phyloP scores from a whole-genome alignment of 2,888 invertebrate species.

The Zonitis immaculata region DNA sequence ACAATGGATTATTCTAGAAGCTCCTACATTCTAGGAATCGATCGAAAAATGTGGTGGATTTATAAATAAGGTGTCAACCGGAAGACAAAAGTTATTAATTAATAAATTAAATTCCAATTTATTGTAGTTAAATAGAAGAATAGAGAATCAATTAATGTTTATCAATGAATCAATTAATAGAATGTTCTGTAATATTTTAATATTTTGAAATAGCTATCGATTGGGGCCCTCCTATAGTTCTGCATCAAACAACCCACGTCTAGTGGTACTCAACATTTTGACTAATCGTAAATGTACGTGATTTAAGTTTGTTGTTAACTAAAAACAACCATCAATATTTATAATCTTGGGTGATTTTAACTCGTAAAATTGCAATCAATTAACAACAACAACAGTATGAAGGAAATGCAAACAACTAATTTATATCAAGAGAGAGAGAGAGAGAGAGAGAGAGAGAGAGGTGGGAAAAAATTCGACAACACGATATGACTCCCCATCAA shows the following conservation, averaged over 20 bases:
- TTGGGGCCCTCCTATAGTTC: not conserved
- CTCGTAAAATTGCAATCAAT: not conserved
- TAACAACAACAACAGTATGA: too few relatives aligned
- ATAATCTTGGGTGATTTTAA: constrained; percentile 12
- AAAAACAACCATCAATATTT: constrained; percentile 6
- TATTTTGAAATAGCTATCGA: not conserved
- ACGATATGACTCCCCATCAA: constrained; percentile 8
- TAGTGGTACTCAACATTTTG: constrained; percentile 10
- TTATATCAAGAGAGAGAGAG: not conserved
- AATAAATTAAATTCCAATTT: too few relatives aligned
- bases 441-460: not conserved
- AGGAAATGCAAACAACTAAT: not conserved
- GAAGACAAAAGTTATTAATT: too few relatives aligned
- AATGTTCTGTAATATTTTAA: too few relatives aligned
- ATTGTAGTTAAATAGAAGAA: too few relatives aligned
- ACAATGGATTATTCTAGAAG: too few relatives aligned
- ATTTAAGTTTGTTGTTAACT: constrained; percentile 22
- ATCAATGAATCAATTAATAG: too few relatives aligned
- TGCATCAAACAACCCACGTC: not conserved
- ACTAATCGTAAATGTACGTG: constrained; percentile 30
- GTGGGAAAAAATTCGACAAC: constrained; percentile 1
- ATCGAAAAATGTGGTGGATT: too few relatives aligned
- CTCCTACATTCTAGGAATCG: too few relatives aligned
- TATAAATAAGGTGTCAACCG: too few relatives aligned
- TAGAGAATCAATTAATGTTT: too few relatives aligned